Base-by-base conservation (phyloP, 2,888 invertebrate genomes). In the Agriopis aurantiaria region DNA sequence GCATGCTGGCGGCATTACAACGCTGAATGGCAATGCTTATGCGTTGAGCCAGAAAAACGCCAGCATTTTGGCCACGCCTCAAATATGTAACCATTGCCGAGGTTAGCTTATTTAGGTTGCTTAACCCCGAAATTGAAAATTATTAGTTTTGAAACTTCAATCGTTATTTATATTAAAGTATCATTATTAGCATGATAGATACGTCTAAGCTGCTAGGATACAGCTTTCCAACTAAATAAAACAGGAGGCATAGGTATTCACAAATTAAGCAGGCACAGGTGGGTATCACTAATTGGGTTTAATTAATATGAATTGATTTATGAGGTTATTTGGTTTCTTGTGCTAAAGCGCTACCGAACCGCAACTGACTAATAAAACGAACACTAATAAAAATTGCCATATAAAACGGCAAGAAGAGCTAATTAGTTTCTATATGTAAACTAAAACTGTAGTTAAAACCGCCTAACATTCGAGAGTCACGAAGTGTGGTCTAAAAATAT, bases 401-500 rank as follows among this genome's bases (percentile, higher is more conserved):
- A n/a, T 45, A 49, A 51, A 61, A n/a, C 10, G 10, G 48, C 12
- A 55, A 60, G 55, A 66, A 55, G 43, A 63, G 62, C 17, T 17
- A 23, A 67, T 46, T 17, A 59, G 48, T 48, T 40, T 52, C 55
- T 40, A 49, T 57, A 57, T 43, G 59, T 51, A 56, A 68, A 58
- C 67, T 45, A 52, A 63, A 62, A 64, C 56, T 40, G 14, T 56
- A 61, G 61, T 53, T 55, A 45, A 62, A 70, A 60, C n/a, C n/a
- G 53, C 68, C 69, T 59, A 67, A 70, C 59, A 53, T 43, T 51
- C 65, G n/a, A 60, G 8, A 71, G 67, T 66, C 71, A 69, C 71
- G 63, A 65, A 73, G 49, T 69, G 46, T 58, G 41, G 57, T 73
- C 69, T 71, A 73, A 77, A 79, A 75, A 74, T 75, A 77, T 56